A percentile compares a stretch with the other conserved stretches of the same genome.
phyloP scores from a whole-genome alignment of 2,113 vertebrate species.

The Lagopus leucura region DNA sequence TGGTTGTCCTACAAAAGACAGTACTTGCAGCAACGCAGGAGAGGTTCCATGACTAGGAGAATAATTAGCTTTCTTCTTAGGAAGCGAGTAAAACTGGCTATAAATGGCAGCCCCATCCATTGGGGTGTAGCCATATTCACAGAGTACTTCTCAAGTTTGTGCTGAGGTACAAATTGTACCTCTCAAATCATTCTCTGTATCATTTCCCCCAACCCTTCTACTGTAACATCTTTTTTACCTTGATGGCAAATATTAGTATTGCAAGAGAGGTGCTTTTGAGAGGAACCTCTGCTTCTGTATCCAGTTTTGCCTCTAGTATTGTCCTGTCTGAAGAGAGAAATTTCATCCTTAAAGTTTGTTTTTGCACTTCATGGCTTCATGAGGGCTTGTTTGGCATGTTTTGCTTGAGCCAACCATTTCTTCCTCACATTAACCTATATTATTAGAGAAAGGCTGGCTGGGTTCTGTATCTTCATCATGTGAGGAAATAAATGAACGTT shows the following conservation, averaged over 20 bases:
- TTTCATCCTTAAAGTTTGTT: neutral
- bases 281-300: neutral
- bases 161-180: neutral
- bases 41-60: neutral
- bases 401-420: neutral
- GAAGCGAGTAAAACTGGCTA: neutral
- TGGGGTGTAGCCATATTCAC: neutral
- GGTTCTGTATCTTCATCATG: neutral
- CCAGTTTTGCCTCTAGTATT: neutral
- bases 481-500: neutral
- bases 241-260: neutral
- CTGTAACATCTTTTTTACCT: neutral
- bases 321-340: neutral
- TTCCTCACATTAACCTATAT: neutral
- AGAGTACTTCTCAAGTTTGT: neutral
- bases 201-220: neutral
- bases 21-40: neutral
- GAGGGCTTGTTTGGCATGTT: neutral
- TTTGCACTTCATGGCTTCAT: neutral
- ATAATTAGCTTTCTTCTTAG: neutral
- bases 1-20: neutral
- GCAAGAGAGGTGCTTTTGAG: neutral
- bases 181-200: neutral
- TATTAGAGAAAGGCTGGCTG: neutral
- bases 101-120: neutral